Conservation (phyloP, 2,888 invertebrate genomes). For the Xestobium rufovillosum region DNA sequence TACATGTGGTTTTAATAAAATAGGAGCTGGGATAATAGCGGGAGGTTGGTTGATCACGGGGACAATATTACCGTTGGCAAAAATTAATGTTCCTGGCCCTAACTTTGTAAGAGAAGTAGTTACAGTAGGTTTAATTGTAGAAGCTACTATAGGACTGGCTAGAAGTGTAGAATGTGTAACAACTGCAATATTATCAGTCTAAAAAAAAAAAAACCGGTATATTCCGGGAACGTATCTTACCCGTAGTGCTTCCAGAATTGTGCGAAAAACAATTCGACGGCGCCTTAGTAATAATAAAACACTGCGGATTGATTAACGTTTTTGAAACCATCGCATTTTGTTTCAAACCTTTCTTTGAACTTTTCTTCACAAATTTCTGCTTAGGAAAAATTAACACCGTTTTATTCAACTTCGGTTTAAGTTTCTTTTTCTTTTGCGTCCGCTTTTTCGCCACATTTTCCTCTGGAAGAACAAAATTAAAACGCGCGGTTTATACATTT, state of each 20-base stretch:
- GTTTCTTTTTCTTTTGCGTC: slow-evolving; percentile 7
- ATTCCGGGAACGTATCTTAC: slow-evolving; percentile 13
- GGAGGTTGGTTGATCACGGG: slow-evolving; percentile 34
- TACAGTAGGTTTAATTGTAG: slow-evolving; percentile 26
- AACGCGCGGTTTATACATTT: not conserved
- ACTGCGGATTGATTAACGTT: slow-evolving; percentile 22
- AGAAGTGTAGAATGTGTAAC: slow-evolving; percentile 32
- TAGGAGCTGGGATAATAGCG: slow-evolving; percentile 10
- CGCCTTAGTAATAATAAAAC: slow-evolving; percentile 26
- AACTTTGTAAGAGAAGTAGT: slow-evolving; percentile 28
- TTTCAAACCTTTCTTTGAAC: slow-evolving; percentile 4
- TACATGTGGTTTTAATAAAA: slow-evolving; percentile 22
- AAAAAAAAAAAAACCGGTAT: slow-evolving; percentile 17
- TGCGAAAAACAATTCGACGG: slow-evolving; percentile 17
- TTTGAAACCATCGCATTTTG: too few relatives aligned
- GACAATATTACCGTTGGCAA: slow-evolving; percentile 38
- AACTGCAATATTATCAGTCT: too few relatives aligned
- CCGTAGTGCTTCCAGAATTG: slow-evolving; percentile 15
- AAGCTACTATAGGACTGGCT: slow-evolving; percentile 32
- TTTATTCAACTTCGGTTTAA: slow-evolving; percentile 2
- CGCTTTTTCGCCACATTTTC: slow-evolving; percentile 24
- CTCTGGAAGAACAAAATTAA: slow-evolving; percentile 21
- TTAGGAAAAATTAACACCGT: not conserved
- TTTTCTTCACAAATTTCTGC: slow-evolving; percentile 3
- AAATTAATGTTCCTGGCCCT: slow-evolving; percentile 39